Evolutionary conservation across 2,888 invertebrate genomes (phyloP).

Genomic region (Tiliacea aurago): DNA sequence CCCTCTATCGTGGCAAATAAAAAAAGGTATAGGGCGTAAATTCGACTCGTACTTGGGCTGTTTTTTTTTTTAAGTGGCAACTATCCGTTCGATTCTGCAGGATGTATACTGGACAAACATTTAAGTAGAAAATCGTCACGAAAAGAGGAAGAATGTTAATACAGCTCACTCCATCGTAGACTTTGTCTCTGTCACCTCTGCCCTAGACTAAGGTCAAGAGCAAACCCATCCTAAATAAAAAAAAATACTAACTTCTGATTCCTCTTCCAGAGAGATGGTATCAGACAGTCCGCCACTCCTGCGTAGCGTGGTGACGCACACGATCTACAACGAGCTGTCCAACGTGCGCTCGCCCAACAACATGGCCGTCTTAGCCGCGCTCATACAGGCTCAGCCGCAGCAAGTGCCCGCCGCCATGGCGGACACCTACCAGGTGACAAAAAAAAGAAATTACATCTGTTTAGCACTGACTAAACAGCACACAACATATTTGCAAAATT

Average conservation of each 20-base stretch:
- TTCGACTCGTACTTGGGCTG: background rate
- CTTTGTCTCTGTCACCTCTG: no score
- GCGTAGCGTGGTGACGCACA: conserved; percentile 96
- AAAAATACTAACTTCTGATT: background rate
- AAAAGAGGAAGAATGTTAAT: background rate
- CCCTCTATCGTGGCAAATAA: background rate
- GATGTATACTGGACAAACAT: no score
- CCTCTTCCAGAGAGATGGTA: conserved; percentile 94
- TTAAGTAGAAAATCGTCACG: background rate
- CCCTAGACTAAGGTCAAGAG: no score
- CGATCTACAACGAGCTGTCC: conserved; percentile 98
- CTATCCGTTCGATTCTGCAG: no score
- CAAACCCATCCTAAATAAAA: no score
- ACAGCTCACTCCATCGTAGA: no score
- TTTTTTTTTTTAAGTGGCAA: background rate
- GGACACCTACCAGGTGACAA: conserved; percentile 93
- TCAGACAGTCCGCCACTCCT: conserved; percentile 95
- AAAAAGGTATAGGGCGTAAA: background rate
- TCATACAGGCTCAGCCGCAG: conserved; percentile 96
- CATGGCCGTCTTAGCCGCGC: conserved; percentile 96
- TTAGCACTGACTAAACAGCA: no score
- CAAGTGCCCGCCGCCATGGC: conserved; percentile 95
- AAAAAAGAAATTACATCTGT: no score
- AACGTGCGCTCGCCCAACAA: conserved; percentile 98
- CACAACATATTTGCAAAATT: no score